Evolutionary conservation across 2,888 invertebrate species (phyloP).

Genomic region (Xestia rhomboidea): DNA sequence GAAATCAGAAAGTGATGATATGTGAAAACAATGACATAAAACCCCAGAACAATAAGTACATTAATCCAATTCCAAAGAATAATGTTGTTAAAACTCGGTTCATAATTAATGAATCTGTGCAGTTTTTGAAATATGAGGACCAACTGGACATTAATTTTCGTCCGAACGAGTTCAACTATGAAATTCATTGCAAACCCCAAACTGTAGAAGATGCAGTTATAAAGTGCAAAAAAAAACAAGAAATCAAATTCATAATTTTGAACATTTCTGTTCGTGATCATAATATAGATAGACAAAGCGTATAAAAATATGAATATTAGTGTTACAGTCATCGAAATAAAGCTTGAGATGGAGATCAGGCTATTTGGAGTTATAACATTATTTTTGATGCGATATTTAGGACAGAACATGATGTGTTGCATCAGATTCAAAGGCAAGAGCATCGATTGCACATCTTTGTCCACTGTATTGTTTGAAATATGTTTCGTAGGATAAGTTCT

Average conservation of each 20-base stretch:
- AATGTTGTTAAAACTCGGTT: background rate
- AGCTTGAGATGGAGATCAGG: constrained; percentile 1
- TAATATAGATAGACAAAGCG: background rate
- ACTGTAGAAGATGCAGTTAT: constrained; percentile 1
- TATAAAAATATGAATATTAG: background rate
- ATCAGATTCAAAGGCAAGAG: constrained; percentile 46
- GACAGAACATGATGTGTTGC: constrained; percentile 34
- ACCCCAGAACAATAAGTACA: background rate
- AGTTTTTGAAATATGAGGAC: background rate
- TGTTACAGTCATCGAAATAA: constrained; percentile 21
- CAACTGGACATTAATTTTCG: background rate
- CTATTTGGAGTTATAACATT: background rate
- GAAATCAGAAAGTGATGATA: background rate
- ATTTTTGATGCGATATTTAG: constrained; percentile 42
- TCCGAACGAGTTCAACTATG: background rate
- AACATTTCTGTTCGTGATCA: too few relatives aligned
- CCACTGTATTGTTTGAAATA: background rate
- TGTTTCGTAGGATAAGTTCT: background rate
- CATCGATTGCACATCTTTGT: constrained; percentile 41
- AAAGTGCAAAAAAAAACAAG: background rate
- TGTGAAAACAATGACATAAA: background rate
- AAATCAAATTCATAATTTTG: too few relatives aligned
- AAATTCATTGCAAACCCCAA: constrained; percentile 1
- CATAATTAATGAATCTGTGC: constrained; percentile 19
- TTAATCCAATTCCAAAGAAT: constrained; percentile 39